Percentiles rank a stretch among this genome's conserved stretches.
These are phyloP conservation scores for Dynastes tityus DNA, from an alignment of 2,888 invertebrate species.

Conservation along the genomic window DNA sequence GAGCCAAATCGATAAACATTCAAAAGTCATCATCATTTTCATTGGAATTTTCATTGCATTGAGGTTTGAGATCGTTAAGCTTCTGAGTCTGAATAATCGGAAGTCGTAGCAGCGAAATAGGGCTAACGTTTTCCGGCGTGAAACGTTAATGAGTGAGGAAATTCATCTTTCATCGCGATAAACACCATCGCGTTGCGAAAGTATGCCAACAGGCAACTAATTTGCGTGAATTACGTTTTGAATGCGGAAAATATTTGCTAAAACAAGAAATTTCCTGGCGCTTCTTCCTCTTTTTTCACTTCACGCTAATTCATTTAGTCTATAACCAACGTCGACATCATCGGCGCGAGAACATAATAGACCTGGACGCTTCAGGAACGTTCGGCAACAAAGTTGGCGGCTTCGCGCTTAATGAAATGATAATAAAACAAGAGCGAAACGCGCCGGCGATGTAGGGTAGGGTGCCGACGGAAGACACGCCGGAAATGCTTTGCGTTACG, in stretches of 20 bases:
- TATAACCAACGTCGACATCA: constrained; percentile 9
- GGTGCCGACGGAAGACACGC: background rate
- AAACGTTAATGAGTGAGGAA: constrained; percentile 4
- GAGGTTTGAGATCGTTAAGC: too few relatives aligned
- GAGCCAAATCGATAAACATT: too few relatives aligned
- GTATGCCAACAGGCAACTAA: too few relatives aligned
- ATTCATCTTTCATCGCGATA: background rate
- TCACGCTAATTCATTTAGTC: constrained; percentile 36
- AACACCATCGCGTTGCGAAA: background rate
- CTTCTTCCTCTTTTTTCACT: background rate
- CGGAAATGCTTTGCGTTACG: background rate
- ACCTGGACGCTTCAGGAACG: constrained; percentile 17
- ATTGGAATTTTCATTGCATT: too few relatives aligned
- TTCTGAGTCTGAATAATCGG: too few relatives aligned
- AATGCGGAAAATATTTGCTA: constrained; percentile 23
- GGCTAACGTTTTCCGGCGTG: background rate
- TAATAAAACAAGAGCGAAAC: constrained; percentile 36
- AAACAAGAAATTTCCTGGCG: constrained; percentile 27
- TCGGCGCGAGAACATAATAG: constrained; percentile 32
- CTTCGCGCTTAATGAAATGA: constrained; percentile 36
- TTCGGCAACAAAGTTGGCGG: constrained; percentile 30
- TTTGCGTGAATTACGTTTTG: constrained; percentile 16
- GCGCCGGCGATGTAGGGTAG: background rate
- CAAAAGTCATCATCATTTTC: too few relatives aligned
- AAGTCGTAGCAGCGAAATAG: too few relatives aligned